Base-by-base conservation (phyloP, 2,888 invertebrate genomes). In the Stegophylla sp. region DNA sequence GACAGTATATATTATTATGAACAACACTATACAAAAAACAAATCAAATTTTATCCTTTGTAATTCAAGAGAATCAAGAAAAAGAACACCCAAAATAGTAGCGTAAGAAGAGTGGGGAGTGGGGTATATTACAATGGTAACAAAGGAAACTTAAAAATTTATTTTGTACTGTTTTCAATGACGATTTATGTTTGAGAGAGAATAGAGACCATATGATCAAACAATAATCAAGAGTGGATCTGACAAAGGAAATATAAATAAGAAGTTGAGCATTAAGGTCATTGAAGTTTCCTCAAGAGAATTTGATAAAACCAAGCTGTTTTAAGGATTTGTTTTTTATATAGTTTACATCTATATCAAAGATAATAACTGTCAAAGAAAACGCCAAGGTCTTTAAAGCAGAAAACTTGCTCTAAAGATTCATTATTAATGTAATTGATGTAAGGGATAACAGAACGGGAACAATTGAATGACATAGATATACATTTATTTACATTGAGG, bases 221-320 rank as follows among this genome's bases (percentile, higher is more conserved):
- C 63, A 63, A 63, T 63, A 63, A 63, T 63, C n/a, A 34, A 41
- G 34, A 41, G 34, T 63, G 10, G 12, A 34, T 41, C 34, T 41
- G 34, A 63, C 34, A 12, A 63, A 34, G n/a, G 34, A 59, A 15
- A 59, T 59, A 61, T 59, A 59, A 5, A 34, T 63, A 34, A 63
- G 63, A 63, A 17, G 34, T 17, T n/a, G 12, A 17, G 28, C 34
- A 34, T n/a, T 63, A n/a, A 34, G 1, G 59, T 59, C 5, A 28
- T 59, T 26, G 26, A 59, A 26, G 15, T 59, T 28, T 59, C 28
- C 59, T 26, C 17, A 17, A 17, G 26, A 59, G 26, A 59, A 3
- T 59, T 61, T 15, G 45, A 61, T 28, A 61, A 61, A 61, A 61
- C 26, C 15, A 17, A 61, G 61, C 5, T 61, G 61, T 61, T 28